Conservation (phyloP, 2,113 vertebrate species). For the Phodopus roborovskii region DNA sequence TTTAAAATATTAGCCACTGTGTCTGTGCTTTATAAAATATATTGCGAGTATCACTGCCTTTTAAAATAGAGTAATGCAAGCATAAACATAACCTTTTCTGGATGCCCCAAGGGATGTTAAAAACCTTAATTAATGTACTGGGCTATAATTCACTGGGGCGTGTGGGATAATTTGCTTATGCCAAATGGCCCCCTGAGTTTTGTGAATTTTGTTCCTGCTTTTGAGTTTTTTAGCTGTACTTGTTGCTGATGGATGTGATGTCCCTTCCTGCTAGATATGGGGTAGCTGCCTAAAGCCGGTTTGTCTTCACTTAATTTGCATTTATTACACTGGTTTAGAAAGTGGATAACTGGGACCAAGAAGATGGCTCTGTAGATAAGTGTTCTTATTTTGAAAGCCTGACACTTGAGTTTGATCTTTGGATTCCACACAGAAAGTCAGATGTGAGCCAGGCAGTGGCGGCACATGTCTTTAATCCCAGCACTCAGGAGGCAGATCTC, state of each 20-base stretch:
- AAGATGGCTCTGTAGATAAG: too few relatives aligned
- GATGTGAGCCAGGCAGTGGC: neutral
- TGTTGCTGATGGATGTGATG: conserved; percentile 64
- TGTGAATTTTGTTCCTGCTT: conserved; percentile 46
- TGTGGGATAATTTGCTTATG: conserved; percentile 61
- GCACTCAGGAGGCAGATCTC: neutral
- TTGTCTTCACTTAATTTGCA: conserved; percentile 56
- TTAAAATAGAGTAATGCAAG: conserved; percentile 45
- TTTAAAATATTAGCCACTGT: conserved; percentile 11
- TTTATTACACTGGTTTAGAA: conserved; percentile 25
- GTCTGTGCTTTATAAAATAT: conserved; percentile 40
- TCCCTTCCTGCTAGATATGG: conserved; percentile 56
- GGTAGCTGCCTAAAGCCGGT: conserved; percentile 61
- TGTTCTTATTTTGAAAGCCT: neutral
- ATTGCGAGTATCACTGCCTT: neutral
- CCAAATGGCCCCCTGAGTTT: conserved; percentile 62
- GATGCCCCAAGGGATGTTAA: conserved; percentile 53
- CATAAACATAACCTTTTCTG: conserved; percentile 77
- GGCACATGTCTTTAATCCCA: neutral
- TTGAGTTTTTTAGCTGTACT: conserved; percentile 58
- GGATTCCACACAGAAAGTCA: neutral
- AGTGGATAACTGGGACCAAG: neutral
- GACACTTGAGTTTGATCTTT: neutral
- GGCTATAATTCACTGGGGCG: conserved; percentile 62
- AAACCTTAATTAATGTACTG: conserved; percentile 71